Conservation (phyloP, 2,888 invertebrate genomes). For the Eilema griseolum region DNA sequence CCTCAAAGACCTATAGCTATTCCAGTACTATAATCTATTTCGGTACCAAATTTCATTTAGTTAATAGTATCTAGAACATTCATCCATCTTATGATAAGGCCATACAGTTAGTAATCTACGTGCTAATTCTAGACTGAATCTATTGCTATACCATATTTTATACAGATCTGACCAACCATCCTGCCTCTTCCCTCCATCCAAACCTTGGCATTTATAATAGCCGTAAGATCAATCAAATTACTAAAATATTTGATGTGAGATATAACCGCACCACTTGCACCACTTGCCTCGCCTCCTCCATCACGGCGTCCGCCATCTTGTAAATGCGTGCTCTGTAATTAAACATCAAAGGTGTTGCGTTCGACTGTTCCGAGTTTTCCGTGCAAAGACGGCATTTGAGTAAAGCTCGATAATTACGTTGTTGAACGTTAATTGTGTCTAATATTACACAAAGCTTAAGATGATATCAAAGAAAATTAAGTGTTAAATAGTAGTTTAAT, state of each 20-base stretch:
- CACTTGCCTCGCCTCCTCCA: background rate
- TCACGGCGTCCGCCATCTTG: constrained; percentile 38
- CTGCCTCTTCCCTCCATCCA: background rate
- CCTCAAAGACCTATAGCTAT: too few relatives aligned
- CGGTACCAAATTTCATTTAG: too few relatives aligned
- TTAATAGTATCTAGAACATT: too few relatives aligned
- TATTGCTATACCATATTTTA: too few relatives aligned
- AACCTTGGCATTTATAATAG: background rate
- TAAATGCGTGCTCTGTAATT: constrained; percentile 50
- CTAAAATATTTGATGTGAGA: background rate
- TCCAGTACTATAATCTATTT: too few relatives aligned
- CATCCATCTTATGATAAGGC: too few relatives aligned
- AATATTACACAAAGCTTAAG: constrained; percentile 26
- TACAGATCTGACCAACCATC: too few relatives aligned
- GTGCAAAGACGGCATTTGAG: constrained; percentile 36
- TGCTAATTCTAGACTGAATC: too few relatives aligned
- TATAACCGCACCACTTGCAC: constrained; percentile 2
- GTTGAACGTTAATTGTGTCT: constrained; percentile 34
- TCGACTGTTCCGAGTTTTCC: constrained; percentile 39
- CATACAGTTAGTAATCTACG: too few relatives aligned
- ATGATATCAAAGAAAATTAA: constrained; percentile 6
- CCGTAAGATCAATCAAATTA: background rate
- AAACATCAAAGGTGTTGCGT: constrained; percentile 51
- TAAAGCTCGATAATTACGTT: constrained; percentile 45
- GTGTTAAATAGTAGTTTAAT: constrained; percentile 7